Base-by-base conservation (phyloP, 2,888 invertebrate species). In the Junonia oenone region DNA sequence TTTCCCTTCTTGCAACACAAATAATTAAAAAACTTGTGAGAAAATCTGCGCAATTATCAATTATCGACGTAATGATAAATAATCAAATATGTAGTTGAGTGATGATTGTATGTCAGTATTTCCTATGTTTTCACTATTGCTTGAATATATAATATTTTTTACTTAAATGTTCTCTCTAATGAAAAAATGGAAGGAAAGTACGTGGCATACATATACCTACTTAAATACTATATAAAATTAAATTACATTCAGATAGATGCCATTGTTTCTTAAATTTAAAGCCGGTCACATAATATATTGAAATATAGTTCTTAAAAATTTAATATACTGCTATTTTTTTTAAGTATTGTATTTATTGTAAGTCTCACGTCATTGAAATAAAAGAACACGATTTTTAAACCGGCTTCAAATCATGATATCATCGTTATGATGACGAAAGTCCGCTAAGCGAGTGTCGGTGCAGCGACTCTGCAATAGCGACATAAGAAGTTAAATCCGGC, bases 1-100 rank as follows among this genome's bases (percentile, higher is more conserved):
- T 58, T 62, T 68, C 68, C 67, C 52, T 56, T 53, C 54, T 67
- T 65, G 53, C 58, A 47, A 57, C 63, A 66, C 53, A 50, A 50
- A 47, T 13, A 38, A 11, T 27, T 19, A 51, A 55, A 40, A 49
- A 45, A n/a, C n/a, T 22, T 59, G 27, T 59, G 49, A 56, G 59
- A 59, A 59, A 45, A 33, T 45, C 19, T 52, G 49, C 29, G 49
- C 15, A 59, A 56, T 56, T 52, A 59, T 56, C 3, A 35, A 47
- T 37, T 19, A 35, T 27, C 15, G 43, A 35, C 29, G 31, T 29
- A 33, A 14, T 43, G 48, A 54, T 54, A 54, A 33, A n/a, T n/a
- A n/a, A n/a, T n/a, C n/a, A n/a, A n/a, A 40, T 17, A 9, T 40
- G 27, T 43, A 33, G 27, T 46, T 35, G 38, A 26, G 29, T 38